Base-by-base conservation (phyloP, 2,797 vertebrate genomes). In the Helicolenus hilgendorfi region DNA sequence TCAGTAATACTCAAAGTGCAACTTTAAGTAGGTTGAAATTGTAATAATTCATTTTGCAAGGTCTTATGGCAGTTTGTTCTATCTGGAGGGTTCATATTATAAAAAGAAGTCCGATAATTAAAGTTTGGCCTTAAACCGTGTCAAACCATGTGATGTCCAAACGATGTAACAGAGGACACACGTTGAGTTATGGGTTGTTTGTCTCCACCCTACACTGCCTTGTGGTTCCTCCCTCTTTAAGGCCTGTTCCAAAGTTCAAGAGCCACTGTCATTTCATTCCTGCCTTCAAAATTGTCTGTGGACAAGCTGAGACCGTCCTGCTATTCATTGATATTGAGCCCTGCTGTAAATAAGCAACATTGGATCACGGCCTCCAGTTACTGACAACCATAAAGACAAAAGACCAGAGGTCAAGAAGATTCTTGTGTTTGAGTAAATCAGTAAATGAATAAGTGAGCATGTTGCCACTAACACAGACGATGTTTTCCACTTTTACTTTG, bases 341-440 rank as follows among this genome's bases (percentile, higher is more conserved):
- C 31, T 71, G 49, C 27, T 64, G 77, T 78, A 62, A 73, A 83
- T 77, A 58, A 73, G 9, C 82, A 38, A 77, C 41, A 74, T 14
- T 72, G 31, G 29, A 83, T 33, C 33, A 41, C 49, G 6, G 38
- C 49, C 31, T 33, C 18, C 11, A 58, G 55, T 26, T 0, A 26
- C 22, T 41, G 24, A 41, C 55, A 72, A 20, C 35, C 64, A 13
- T 24, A 6, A 33, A 79, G 65, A 62, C 38, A 59, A 38, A 67
- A 71, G 20, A 11, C 1, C 36, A 60, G 24, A 72, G 71, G 72
- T 77, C 26, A 77, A 18, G 22, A 27, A 67, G 13, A 68, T 72
- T 41, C 22, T 36, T 74, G 41, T 26, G 35, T 59, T 67, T 72
- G 53, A 49, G 58, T 72, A 4, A 87, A 64, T 35, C 22, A 73